phyloP scores from a whole-genome alignment of 2,888 invertebrate species.

The Hirtodrosophila histrioides region DNA sequence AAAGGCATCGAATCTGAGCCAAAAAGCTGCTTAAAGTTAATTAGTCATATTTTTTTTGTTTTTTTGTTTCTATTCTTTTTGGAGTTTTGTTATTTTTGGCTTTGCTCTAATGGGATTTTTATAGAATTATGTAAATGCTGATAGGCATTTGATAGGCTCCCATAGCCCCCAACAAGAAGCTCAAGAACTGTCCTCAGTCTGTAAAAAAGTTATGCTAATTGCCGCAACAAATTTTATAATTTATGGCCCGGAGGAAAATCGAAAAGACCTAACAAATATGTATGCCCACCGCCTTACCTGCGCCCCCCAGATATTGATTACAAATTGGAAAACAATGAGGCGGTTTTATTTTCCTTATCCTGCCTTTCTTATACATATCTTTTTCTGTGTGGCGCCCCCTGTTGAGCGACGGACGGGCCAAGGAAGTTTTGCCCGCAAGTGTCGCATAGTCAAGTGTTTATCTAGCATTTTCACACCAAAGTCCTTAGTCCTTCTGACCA shows the following conservation, averaged over 20 bases:
- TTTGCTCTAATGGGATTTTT: slow-evolving; percentile 69
- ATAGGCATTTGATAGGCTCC: slow-evolving; percentile 74
- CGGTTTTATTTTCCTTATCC: slow-evolving; percentile 7
- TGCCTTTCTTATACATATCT: slow-evolving; percentile 1
- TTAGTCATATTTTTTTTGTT: slow-evolving; percentile 64
- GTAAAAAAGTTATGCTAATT: slow-evolving; percentile 69
- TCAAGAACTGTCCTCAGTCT: slow-evolving; percentile 32
- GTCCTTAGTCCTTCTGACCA: slow-evolving; percentile 25
- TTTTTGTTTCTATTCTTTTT: not conserved
- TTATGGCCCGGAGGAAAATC: slow-evolving; percentile 29
- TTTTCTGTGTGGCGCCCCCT: not conserved
- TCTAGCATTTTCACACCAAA: slow-evolving; percentile 46
- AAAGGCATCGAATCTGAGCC: slow-evolving; percentile 21
- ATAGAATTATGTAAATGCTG: slow-evolving; percentile 76
- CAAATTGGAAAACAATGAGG: slow-evolving; percentile 71
- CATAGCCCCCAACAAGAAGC: slow-evolving; percentile 1
- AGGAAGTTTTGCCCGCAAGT: slow-evolving; percentile 24
- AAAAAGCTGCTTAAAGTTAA: slow-evolving; percentile 69
- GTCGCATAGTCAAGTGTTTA: slow-evolving; percentile 53
- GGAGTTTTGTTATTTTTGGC: slow-evolving; percentile 25
- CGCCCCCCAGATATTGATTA: slow-evolving; percentile 59
- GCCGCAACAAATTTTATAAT: slow-evolving; percentile 42
- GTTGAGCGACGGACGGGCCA: not conserved
- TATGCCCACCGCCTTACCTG: slow-evolving; percentile 5
- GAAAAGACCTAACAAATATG: slow-evolving; percentile 16